Evolutionary conservation across 2,888 invertebrate species (phyloP).

Genomic region (Drosophila mimica): DNA sequence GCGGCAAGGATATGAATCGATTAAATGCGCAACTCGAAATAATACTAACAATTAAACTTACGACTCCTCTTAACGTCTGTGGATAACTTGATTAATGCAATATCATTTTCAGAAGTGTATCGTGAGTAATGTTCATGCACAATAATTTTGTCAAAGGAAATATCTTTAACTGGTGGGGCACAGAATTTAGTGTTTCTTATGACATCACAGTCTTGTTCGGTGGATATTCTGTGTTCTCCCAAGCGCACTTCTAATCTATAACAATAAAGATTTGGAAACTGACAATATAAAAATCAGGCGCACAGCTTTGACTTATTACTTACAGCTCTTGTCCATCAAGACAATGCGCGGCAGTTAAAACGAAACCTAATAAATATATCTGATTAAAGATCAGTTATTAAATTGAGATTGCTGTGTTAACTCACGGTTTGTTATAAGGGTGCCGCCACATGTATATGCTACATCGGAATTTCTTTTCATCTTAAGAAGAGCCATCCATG

Average conservation of each 20-base stretch:
- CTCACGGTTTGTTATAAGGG: constrained; percentile 36
- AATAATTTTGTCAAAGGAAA: neutral
- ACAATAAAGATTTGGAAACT: neutral
- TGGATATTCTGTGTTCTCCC: constrained; percentile 22
- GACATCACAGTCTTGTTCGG: neutral
- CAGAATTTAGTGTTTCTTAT: rapidly evolving
- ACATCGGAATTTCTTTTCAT: rapidly evolving
- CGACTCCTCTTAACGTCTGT: neutral
- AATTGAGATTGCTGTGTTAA: neutral
- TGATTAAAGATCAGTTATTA: neutral
- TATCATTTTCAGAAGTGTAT: constrained; percentile 1
- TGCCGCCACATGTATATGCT: constrained; percentile 22
- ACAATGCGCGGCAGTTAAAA: constrained; percentile 51
- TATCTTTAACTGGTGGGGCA: constrained; percentile 23
- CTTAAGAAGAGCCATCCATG: constrained; percentile 41
- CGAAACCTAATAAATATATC: constrained; percentile 15
- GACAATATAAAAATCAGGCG: neutral
- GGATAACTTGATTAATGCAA: constrained; percentile 34
- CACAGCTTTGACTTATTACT: constrained; percentile 5
- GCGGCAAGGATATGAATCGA: neutral
- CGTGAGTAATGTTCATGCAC: constrained; percentile 6
- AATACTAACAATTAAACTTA: neutral
- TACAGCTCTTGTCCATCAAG: constrained; percentile 5
- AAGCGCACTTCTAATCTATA: constrained; percentile 23
- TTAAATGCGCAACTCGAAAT: neutral